Percentiles rank a stretch among this genome's conserved stretches.
phyloP scores from a whole-genome alignment of 2,113 vertebrate species.

The Chloroceryle aenea region DNA sequence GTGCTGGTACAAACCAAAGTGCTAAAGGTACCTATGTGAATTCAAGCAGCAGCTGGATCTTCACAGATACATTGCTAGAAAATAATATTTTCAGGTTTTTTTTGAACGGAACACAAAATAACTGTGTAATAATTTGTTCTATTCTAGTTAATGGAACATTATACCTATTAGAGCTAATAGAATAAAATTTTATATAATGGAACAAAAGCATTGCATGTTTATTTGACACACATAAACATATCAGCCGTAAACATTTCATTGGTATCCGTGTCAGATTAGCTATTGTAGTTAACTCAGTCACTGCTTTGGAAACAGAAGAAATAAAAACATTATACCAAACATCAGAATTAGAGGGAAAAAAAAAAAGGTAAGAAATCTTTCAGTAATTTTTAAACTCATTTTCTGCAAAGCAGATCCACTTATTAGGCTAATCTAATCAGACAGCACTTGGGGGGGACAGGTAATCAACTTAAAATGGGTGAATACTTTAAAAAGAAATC shows the following conservation, averaged over 20 bases:
- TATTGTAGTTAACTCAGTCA: neutral
- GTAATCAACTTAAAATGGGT: neutral
- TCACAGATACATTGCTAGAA: neutral
- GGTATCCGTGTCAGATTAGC: neutral
- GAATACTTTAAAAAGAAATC: neutral
- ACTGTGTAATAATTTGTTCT: neutral
- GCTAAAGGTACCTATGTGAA: fast-evolving
- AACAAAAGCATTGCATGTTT: neutral
- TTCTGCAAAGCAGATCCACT: neutral
- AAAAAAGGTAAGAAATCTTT: neutral
- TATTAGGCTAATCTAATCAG: neutral
- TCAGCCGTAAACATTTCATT: neutral
- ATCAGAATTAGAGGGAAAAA: neutral
- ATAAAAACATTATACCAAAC: neutral
- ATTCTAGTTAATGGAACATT: neutral
- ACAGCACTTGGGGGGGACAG: neutral
- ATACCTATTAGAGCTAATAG: neutral
- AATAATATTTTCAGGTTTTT: neutral
- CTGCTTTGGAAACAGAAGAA: neutral
- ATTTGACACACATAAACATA: neutral
- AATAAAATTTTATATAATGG: neutral
- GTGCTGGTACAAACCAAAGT: neutral
- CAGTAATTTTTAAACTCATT: neutral
- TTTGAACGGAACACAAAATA: neutral
- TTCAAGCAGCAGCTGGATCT: neutral